Evolutionary conservation across 2,888 invertebrate species (phyloP).

Genomic region (Agapostemon virescens): DNA sequence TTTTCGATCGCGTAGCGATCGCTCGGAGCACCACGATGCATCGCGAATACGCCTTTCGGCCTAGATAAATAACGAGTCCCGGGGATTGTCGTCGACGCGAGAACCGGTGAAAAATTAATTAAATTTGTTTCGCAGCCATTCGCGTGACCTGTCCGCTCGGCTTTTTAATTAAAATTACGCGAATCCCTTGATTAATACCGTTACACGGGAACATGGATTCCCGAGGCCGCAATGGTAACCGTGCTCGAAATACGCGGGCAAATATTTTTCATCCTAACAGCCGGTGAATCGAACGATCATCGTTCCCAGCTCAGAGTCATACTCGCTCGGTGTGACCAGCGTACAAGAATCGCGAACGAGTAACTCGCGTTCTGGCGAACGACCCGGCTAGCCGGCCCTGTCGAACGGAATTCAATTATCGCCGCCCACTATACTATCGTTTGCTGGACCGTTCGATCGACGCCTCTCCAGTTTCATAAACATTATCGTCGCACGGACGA

Average conservation of each 20-base stretch:
- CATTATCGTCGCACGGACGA: conserved; percentile 35
- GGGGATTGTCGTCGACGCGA: conserved; percentile 35
- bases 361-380: neutral
- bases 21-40: neutral
- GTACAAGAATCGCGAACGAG: neutral
- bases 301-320: neutral
- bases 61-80: conserved; percentile 54
- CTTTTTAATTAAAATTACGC: conserved; percentile 73
- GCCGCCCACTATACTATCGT: conserved; percentile 26
- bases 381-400: neutral
- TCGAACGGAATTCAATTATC: conserved; percentile 44
- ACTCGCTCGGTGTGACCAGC: neutral
- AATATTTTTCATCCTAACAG: neutral
- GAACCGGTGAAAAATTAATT: conserved; percentile 65
- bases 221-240: conserved; percentile 20
- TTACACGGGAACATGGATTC: conserved; percentile 37
- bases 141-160: conserved; percentile 34
- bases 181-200: conserved; percentile 67
- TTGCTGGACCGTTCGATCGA: conserved; percentile 42
- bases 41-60: conserved; percentile 18
- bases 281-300: neutral
- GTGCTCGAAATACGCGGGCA: neutral
- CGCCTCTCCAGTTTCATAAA: conserved; percentile 39
- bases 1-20: conserved; percentile 27
- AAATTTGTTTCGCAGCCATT: conserved; percentile 61